These are phyloP conservation scores for Rousettus madagascariensis DNA, from an alignment of 2,797 vertebrate genomes.

Conservation along the genomic window DNA sequence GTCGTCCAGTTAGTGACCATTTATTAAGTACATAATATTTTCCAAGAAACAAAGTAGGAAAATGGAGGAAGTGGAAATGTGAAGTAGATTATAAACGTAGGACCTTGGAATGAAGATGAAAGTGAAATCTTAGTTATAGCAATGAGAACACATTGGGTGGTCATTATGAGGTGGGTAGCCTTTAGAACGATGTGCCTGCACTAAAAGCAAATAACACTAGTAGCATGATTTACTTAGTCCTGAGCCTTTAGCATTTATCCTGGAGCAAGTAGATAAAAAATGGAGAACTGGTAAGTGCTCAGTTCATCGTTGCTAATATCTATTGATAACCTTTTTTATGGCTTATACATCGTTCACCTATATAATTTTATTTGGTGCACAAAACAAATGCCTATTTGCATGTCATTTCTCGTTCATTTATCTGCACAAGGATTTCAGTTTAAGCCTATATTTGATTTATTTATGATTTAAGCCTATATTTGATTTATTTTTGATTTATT, in stretches of 20 bases:
- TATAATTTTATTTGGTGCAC: not conserved
- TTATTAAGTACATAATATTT: not conserved
- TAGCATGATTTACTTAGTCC: not conserved
- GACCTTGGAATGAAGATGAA: not conserved
- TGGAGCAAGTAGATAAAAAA: not conserved
- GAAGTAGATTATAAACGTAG: not conserved
- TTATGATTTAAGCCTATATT: not conserved
- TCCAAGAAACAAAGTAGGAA: not conserved
- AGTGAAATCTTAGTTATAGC: not conserved
- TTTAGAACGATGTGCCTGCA: rapidly evolving
- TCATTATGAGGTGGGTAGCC: no score
- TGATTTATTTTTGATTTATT: not conserved
- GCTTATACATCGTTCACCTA: not conserved
- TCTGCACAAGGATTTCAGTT: not conserved
- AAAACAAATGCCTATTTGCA: not conserved
- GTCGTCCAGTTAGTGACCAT: not conserved
- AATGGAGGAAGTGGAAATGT: not conserved
- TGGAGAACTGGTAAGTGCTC: not conserved
- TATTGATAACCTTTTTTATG: not conserved
- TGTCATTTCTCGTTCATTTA: not conserved
- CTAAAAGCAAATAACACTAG: not conserved
- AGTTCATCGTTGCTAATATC: not conserved
- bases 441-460: not conserved
- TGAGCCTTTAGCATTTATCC: not conserved
- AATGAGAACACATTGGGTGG: not conserved